Evolutionary conservation across 2,113 vertebrate genomes (phyloP), one percentile per base, ranked within the genome.

Genomic region (Periophthalmodon schlosseri): DNA sequence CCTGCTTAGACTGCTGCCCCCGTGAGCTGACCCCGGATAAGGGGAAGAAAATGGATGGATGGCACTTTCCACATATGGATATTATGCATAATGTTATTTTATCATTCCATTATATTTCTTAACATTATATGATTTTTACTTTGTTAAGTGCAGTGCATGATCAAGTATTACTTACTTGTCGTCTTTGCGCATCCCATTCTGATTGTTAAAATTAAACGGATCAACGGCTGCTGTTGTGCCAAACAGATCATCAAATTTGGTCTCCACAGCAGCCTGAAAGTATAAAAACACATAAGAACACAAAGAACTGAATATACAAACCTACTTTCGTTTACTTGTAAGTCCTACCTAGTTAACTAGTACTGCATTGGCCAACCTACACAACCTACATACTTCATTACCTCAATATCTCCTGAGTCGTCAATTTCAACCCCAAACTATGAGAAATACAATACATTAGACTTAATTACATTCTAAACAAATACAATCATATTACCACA

Each of bases 151-250:
- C 16, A 6, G 49, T 60, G 24, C 60, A 64, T 18, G 1, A 36
- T 39, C 34, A 65, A 39, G 33, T 7, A 39, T 65, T 20, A 12
- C 34, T 95, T 91, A 99, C 98, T 96, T 98, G 79, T 99, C 97
- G 16, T 97, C 96, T 85, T 95, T 97, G 79, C 91, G 94, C 94
- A 96, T 95, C 73, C 97, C 97, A 0, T 99, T 99, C 86, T 99
- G 98, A 90, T 90, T 95, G 93, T 95, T 97, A 89, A 99, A 99
- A 92, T 99, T 99, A 90, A 98, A 98, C 0, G 97, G 96, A 74
- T 98, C 96, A 0, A 90, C 94, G 68, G 95, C 91, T 18, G 95
- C 94, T 0, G 96, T 94, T 72, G 95, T 98, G 81, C 98, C 98
- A 2, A 99, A 98, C 89, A 99, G 90, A 88, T 99, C 95, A 0